Conservation (phyloP, 2,797 vertebrate genomes). For the Neosilurus hyrtlii region DNA sequence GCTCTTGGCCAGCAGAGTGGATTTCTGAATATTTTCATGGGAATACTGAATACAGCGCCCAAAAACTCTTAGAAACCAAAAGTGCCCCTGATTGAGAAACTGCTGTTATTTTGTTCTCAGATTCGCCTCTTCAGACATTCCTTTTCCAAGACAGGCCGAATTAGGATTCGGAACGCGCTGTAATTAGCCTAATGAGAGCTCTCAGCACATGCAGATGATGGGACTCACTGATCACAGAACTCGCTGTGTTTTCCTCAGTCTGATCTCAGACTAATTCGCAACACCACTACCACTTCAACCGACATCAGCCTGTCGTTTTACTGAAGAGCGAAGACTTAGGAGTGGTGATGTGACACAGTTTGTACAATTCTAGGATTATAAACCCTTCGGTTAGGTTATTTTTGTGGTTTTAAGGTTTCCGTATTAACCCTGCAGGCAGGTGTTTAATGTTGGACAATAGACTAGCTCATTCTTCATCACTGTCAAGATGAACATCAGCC, state of each 20-base stretch:
- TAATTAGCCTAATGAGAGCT: slow-evolving; percentile 34
- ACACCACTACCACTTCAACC: slow-evolving; percentile 3
- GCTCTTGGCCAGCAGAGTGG: slow-evolving; percentile 34
- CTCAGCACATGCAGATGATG: background rate
- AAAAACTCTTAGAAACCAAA: slow-evolving; percentile 23
- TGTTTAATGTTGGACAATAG: slow-evolving; percentile 11
- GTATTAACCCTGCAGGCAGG: background rate
- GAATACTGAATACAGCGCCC: slow-evolving; percentile 17
- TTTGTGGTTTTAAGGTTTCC: background rate
- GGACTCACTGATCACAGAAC: background rate
- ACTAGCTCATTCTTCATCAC: background rate
- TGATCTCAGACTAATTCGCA: background rate
- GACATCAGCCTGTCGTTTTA: background rate
- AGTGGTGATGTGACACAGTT: background rate
- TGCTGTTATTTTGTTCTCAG: slow-evolving; percentile 26
- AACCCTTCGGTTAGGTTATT: background rate
- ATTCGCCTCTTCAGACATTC: slow-evolving; percentile 35
- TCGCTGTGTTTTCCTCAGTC: background rate
- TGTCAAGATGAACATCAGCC: background rate
- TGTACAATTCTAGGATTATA: background rate
- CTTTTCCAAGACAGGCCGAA: slow-evolving; percentile 7
- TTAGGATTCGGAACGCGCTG: slow-evolving; percentile 16
- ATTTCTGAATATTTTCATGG: slow-evolving; percentile 48
- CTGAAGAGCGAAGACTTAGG: background rate
- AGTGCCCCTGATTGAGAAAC: slow-evolving; percentile 31